A percentile compares a stretch with the other conserved stretches of the same genome.
Conservation (phyloP, 30 jellyfish, hydroid and myxozoan species). For the Aurelia sp. region DNA sequence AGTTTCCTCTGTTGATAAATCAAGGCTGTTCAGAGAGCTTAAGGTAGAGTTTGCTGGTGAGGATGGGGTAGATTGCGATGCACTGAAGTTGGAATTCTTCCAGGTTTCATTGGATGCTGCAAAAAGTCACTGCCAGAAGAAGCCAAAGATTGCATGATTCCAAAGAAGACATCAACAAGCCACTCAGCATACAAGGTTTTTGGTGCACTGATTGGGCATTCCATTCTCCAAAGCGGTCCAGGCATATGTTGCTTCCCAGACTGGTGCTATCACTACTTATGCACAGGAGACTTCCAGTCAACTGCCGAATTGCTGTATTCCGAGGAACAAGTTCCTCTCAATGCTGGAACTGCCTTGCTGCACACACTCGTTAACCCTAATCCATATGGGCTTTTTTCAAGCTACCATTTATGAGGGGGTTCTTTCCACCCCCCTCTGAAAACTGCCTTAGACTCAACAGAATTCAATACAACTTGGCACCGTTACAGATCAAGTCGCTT, state of each 20-base stretch:
- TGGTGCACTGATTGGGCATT: constrained; percentile 29
- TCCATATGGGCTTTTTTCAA: no score
- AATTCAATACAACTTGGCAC: no score
- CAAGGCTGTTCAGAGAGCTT: constrained; percentile 15
- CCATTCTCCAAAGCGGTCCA: constrained; percentile 18
- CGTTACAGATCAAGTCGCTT: no score
- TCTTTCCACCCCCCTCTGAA: no score
- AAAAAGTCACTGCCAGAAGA: constrained; percentile 7
- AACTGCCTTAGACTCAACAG: no score
- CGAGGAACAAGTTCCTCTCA: constrained; percentile 20
- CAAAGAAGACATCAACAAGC: constrained; percentile 30
- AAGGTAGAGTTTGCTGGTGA: constrained; percentile 41
- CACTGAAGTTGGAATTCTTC: constrained; percentile 16
- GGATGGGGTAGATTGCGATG: constrained; percentile 39
- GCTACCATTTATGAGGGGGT: no score
- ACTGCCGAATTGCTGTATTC: constrained; percentile 29
- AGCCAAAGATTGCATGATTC: constrained; percentile 6
- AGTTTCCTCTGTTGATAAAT: constrained; percentile 14
- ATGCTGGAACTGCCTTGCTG: constrained; percentile 42
- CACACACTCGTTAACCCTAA: constrained; percentile 5
- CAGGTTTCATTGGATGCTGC: constrained; percentile 16
- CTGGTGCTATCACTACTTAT: constrained; percentile 9
- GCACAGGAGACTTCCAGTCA: constrained; percentile 31
- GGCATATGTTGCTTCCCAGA: constrained; percentile 15
- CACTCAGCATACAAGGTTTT: constrained; percentile 11